These are phyloP conservation scores for Phalacrocorax carbo DNA, from an alignment of 2,113 vertebrate genomes.

Conservation along the genomic window DNA sequence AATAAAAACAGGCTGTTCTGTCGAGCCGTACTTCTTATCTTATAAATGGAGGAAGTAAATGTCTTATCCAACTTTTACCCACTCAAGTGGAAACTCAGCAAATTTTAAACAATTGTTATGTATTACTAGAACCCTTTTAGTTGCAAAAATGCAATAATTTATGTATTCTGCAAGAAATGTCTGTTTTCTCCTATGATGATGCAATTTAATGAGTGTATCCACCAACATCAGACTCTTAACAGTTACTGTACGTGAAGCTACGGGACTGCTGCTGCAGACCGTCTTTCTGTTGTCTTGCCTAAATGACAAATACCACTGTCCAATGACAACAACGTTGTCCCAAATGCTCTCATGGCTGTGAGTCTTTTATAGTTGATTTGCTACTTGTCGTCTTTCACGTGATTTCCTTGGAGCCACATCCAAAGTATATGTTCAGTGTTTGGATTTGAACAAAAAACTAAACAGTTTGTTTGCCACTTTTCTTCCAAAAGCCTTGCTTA, in stretches of 20 bases:
- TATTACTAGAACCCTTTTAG: background rate
- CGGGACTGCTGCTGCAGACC: background rate
- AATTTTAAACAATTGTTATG: background rate
- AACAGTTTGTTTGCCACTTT: background rate
- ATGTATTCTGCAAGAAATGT: background rate
- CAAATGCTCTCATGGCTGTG: background rate
- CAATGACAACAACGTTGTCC: background rate
- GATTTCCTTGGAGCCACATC: background rate
- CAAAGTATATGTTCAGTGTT: background rate
- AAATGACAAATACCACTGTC: background rate
- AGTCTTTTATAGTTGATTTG: background rate
- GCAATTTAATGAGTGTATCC: background rate
- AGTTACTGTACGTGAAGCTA: background rate
- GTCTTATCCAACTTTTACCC: background rate
- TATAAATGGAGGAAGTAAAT: constrained; percentile 5
- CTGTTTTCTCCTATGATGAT: background rate
- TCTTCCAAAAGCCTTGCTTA: background rate
- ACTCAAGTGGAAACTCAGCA: background rate
- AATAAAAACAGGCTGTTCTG: constrained; percentile 21
- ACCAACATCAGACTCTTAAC: background rate
- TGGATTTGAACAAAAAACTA: background rate
- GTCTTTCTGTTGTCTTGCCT: background rate
- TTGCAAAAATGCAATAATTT: background rate
- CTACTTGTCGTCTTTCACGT: background rate
- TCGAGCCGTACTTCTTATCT: background rate